Evolutionary conservation across 2,888 invertebrate species (phyloP), one percentile per base, ranked within the genome.

Genomic region (Cephonodes hylas): DNA sequence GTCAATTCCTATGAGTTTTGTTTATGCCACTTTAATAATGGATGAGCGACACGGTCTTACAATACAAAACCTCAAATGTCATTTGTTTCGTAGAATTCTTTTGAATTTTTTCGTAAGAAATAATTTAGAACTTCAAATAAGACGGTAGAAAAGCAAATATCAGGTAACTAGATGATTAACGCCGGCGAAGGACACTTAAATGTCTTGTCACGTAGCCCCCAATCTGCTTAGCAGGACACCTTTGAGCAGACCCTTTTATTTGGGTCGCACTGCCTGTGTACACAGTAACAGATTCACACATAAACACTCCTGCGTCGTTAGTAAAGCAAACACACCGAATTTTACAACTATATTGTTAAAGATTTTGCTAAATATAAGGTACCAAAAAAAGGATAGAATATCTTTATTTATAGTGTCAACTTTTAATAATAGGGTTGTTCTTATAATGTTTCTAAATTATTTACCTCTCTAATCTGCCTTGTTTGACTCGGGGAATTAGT

Each of bases 181-280:
- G 71, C 64, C 66, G 63, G 67, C 69, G 73, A 67, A 61, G 62
- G 46, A 68, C 74, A 77, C 80, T 89, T 83, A 79, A 75, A 70
- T 78, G 68, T 79, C 88, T 63, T 61, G 85, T 88, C 90, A 90
- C 90, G 90, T 87, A 79, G 65, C 69, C 72, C 65, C 75, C 88
- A 88, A 89, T 88, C 89, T 90, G 88, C 89, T 90, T 89, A 89
- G 85, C 75, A 81, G 81, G 85, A 86, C 89, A 88, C 88, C 86
- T 88, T 80, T 81, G 77, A 74, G 75, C 74, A 75, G 80, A 82
- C 84, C 86, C 87, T 84, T 86, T 85, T 86, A 85, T 87, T 84
- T 83, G 83, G 82, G 79, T 77, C 81, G 73, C 81, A 79, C 82
- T 84, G 78, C 78, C 80, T 80, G 83, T 80, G 75, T 80, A 86